These are phyloP conservation scores for Ancistrus triradiatus DNA, from an alignment of 2,113 vertebrate species.

Conservation along the genomic window DNA sequence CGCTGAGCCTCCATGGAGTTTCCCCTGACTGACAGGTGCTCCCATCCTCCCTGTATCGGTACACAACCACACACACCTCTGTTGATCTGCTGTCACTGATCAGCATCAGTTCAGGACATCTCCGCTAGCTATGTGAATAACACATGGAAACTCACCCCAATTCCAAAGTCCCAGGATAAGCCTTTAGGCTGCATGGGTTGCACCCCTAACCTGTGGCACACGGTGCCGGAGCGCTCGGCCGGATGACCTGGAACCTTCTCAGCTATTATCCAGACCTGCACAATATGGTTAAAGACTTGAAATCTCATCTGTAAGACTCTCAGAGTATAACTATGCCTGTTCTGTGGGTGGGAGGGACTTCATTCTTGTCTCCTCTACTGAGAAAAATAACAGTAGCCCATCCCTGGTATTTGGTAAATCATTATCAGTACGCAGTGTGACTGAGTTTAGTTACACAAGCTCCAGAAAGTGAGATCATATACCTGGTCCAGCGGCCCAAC, in stretches of 20 bases:
- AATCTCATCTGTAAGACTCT: no score
- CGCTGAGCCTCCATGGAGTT: conserved; percentile 72
- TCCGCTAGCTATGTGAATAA: no score
- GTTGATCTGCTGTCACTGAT: neutral
- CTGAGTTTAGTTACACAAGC: no score
- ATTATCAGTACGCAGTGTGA: no score
- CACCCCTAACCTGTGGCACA: conserved; percentile 82
- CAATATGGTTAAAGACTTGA: neutral
- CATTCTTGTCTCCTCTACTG: no score
- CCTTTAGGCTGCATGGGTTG: conserved; percentile 86
- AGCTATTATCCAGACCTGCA: conserved; percentile 91
- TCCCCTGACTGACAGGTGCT: conserved; percentile 83
- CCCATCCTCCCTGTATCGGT: conserved; percentile 86
- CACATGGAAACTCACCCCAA: conserved; percentile 80
- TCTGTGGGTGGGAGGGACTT: no score
- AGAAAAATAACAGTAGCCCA: no score
- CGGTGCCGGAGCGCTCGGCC: conserved; percentile 76
- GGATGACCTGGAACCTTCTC: conserved; percentile 85
- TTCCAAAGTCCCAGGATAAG: conserved; percentile 88
- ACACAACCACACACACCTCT: neutral
- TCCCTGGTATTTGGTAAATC: no score
- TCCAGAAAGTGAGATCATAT: conserved; percentile 31
- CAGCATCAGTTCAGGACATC: no score
- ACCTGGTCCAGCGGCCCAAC: conserved; percentile 95
- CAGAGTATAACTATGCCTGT: no score